Evolutionary conservation across 2,113 vertebrate genomes (phyloP).

Genomic region (Lepidothrix coronata): DNA sequence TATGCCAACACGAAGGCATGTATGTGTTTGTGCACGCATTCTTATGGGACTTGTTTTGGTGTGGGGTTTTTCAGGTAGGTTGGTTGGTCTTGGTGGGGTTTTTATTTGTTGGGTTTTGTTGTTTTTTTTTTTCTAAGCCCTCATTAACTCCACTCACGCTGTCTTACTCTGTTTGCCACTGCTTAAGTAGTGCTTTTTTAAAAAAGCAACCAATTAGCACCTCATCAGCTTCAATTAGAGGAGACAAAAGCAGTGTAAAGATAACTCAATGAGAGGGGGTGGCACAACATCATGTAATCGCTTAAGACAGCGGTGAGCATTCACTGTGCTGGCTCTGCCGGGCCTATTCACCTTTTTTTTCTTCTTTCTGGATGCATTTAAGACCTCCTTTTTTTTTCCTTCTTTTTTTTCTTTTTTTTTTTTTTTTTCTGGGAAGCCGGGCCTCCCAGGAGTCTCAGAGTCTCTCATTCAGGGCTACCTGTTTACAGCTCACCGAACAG

Average conservation of each 20-base stretch:
- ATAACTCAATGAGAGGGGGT: constrained; percentile 91
- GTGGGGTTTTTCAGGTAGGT: background rate
- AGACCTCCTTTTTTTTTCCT: constrained; percentile 72
- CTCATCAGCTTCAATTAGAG: constrained; percentile 99
- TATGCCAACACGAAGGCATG: background rate
- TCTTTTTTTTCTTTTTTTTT: constrained; percentile 72
- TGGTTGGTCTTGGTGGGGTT: background rate
- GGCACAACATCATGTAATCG: constrained; percentile 84
- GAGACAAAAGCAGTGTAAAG: constrained; percentile 97
- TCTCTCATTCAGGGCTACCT: constrained; percentile 91
- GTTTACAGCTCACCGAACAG: constrained; percentile 86
- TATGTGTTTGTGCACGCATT: background rate
- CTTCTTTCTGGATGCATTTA: constrained; percentile 79
- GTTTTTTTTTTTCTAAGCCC: constrained; percentile 73
- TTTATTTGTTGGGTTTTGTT: background rate
- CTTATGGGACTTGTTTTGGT: background rate
- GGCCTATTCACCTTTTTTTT: constrained; percentile 79
- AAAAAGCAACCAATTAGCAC: constrained; percentile 96
- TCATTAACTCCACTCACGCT: constrained; percentile 97
- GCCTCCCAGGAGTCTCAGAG: constrained; percentile 92
- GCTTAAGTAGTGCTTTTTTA: constrained; percentile 84
- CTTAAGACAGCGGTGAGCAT: constrained; percentile 85
- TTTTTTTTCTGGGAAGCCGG: constrained; percentile 88
- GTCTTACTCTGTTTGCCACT: constrained; percentile 82
- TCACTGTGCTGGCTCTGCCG: constrained; percentile 71